Conservation (phyloP, 2,797 vertebrate genomes). For the Coregonus sp. region DNA sequence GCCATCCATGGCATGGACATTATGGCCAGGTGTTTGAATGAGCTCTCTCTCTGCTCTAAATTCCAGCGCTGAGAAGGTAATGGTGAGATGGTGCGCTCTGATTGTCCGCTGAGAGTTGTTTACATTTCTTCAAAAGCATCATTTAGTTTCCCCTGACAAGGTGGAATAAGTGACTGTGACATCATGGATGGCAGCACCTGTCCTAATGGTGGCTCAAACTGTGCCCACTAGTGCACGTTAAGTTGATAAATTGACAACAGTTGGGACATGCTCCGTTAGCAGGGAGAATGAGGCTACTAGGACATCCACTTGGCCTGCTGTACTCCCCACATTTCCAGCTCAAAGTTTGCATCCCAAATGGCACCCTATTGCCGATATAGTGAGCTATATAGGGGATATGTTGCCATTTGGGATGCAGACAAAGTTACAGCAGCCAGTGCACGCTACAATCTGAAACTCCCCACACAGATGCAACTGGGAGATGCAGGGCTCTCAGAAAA, state of each 20-base stretch:
- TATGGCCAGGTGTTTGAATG: constrained; percentile 40
- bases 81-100: constrained; percentile 65
- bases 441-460: constrained; percentile 73
- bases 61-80: constrained; percentile 39
- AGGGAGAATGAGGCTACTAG: constrained; percentile 93
- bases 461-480: constrained; percentile 78
- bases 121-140: constrained; percentile 99
- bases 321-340: constrained; percentile 50
- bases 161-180: constrained; percentile 95
- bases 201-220: constrained; percentile 99
- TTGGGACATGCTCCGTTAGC: constrained; percentile 96
- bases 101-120: constrained; percentile 98
- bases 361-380: constrained; percentile 56
- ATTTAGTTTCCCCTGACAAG: constrained; percentile 98
- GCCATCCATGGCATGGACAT: too few species aligned
- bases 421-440: constrained; percentile 54
- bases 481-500: constrained; percentile 63
- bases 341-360: background rate
- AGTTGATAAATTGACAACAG: constrained; percentile 99
- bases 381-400: background rate
- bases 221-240: constrained; percentile 99
- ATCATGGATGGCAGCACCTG: constrained; percentile 99
- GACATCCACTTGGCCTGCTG: constrained; percentile 75
- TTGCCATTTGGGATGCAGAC: background rate
- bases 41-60: constrained; percentile 28